Conservation (phyloP, 2,797 vertebrate genomes). For the Caiman crocodilus region DNA sequence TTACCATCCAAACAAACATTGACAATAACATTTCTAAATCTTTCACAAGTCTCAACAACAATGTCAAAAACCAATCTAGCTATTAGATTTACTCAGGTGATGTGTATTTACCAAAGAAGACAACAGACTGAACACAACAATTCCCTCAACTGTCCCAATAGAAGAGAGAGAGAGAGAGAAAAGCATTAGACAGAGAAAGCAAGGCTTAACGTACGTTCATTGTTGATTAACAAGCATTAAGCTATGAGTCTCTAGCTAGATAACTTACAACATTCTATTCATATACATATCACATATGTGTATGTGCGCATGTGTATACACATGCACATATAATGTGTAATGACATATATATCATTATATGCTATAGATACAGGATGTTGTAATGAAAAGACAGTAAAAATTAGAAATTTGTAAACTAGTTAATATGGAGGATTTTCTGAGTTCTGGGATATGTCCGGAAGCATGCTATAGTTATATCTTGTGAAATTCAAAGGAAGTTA, state of each 20-base stretch:
- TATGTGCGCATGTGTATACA: no score
- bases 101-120: conserved; percentile 67
- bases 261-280: no score
- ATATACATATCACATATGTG: no score
- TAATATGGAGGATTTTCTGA: not conserved
- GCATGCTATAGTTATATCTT: not conserved
- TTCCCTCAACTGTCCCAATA: conserved; percentile 48
- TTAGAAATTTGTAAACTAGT: conserved; percentile 10
- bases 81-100: conserved; percentile 72
- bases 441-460: not conserved
- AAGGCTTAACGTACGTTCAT: conserved; percentile 34
- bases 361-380: conserved; percentile 30
- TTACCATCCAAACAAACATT: conserved; percentile 67
- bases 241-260: not conserved
- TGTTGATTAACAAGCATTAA: conserved; percentile 65
- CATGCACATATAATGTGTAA: no score
- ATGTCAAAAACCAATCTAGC: conserved; percentile 68
- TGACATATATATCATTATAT: not conserved
- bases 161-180: conserved; percentile 20
- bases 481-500: not conserved
- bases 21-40: conserved; percentile 66
- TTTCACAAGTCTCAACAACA: conserved; percentile 62
- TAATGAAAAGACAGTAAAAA: conserved; percentile 20
- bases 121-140: conserved; percentile 57
- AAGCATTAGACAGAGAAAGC: not conserved